A percentile compares a stretch with the other conserved stretches of the same genome.
These are phyloP conservation scores for Melikaiella ostensackeni DNA, from an alignment of 2,888 invertebrate species.

Conservation along the genomic window DNA sequence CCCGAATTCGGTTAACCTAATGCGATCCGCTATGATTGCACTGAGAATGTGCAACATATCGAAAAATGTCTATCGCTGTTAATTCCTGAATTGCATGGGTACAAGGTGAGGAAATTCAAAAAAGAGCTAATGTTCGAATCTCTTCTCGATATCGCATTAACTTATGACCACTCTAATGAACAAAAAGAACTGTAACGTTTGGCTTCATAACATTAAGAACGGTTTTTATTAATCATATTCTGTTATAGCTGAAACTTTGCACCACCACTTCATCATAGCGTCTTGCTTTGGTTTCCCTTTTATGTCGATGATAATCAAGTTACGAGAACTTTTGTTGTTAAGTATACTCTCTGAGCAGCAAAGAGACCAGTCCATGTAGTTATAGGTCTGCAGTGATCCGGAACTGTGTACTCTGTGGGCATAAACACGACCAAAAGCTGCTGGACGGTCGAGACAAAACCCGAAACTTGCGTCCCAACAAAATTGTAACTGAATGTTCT, in stretches of 20 bases:
- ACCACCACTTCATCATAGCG: neutral
- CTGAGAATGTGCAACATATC: too few relatives aligned
- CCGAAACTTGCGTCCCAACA: slow-evolving; percentile 8
- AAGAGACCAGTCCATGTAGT: slow-evolving; percentile 1
- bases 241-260: neutral
- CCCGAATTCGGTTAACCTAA: too few relatives aligned
- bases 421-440: slow-evolving; percentile 24
- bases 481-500: slow-evolving; percentile 10
- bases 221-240: too few relatives aligned
- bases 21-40: too few relatives aligned
- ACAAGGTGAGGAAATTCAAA: too few relatives aligned
- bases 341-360: slow-evolving; percentile 13
- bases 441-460: slow-evolving; percentile 9
- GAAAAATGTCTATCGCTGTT: too few relatives aligned
- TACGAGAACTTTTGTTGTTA: slow-evolving; percentile 18
- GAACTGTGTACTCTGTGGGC: neutral
- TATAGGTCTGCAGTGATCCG: slow-evolving; percentile 18
- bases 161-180: too few relatives aligned
- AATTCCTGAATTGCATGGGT: too few relatives aligned
- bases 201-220: too few relatives aligned
- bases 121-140: too few relatives aligned
- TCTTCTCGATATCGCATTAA: too few relatives aligned
- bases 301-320: neutral
- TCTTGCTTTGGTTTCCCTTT: slow-evolving; percentile 8
- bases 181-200: too few relatives aligned